Conservation (phyloP, 2,888 invertebrate genomes). For the Diloba caeruleocephala region DNA sequence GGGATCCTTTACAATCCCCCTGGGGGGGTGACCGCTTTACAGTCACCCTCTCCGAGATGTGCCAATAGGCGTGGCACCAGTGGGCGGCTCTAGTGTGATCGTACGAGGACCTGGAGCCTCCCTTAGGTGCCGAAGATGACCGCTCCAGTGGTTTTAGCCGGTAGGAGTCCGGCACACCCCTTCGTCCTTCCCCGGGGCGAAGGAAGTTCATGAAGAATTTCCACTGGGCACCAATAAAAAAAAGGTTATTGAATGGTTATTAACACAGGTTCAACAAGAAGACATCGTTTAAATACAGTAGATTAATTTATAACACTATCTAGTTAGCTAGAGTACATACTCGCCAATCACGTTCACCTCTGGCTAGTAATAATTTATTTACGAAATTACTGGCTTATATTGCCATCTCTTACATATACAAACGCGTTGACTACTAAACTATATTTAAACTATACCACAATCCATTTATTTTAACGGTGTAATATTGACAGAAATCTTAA, state of each 20-base stretch:
- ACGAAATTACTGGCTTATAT: conserved; percentile 5
- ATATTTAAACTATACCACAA: conserved; percentile 25
- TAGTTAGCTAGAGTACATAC: conserved; percentile 19
- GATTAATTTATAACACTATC: conserved; percentile 22
- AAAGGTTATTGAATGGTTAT: neutral
- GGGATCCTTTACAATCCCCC: no score
- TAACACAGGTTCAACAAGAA: conserved; percentile 14
- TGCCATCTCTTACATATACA: conserved; percentile 8
- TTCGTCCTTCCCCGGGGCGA: no score
- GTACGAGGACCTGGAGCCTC: no score
- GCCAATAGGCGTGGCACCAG: no score
- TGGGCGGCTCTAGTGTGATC: no score
- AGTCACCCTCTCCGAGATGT: no score
- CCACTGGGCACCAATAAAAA: no score
- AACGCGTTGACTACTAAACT: conserved; percentile 16
- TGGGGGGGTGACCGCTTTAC: no score
- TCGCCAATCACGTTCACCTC: conserved; percentile 1
- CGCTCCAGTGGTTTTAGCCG: no score
- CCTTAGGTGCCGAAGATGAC: no score
- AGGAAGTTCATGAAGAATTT: no score
- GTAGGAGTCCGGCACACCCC: no score
- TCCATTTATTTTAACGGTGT: conserved; percentile 12
- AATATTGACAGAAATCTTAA: conserved; percentile 20
- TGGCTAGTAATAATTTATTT: conserved; percentile 14
- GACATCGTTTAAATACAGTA: neutral